Evolutionary conservation across 2,797 vertebrate species (phyloP).

Genomic region (Meda fulgida): DNA sequence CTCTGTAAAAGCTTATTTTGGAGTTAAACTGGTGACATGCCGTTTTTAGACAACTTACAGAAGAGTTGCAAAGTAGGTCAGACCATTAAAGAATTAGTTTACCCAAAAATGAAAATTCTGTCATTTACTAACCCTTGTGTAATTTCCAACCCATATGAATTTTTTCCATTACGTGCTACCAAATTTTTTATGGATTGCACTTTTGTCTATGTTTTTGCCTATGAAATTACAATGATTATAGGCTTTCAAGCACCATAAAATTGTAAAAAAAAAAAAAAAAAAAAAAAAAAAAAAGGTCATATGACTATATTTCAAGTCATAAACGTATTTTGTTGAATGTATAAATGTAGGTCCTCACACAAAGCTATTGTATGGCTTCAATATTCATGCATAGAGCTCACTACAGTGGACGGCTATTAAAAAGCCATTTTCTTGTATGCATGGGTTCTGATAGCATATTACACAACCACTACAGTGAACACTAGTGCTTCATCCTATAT

Average conservation of each 20-base stretch:
- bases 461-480: no score
- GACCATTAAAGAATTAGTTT: constrained; percentile 31
- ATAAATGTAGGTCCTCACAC: background rate
- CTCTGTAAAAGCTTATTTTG: constrained; percentile 19
- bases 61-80: constrained; percentile 26
- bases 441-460: no score
- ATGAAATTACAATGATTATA: background rate
- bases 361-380: background rate
- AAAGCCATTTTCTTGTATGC: no score
- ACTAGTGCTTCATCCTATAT: no score
- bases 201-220: background rate
- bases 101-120: background rate
- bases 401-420: no score
- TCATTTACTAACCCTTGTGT: constrained; percentile 3
- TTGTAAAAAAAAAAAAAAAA: no score
- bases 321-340: background rate
- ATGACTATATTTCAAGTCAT: background rate
- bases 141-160: background rate
- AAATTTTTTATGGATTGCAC: background rate
- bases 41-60: constrained; percentile 17
- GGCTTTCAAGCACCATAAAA: background rate
- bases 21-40: constrained; percentile 37
- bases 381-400: no score
- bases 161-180: background rate
- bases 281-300: no score